Conservation (phyloP, 2,113 vertebrate species). For the Athene noctua region DNA sequence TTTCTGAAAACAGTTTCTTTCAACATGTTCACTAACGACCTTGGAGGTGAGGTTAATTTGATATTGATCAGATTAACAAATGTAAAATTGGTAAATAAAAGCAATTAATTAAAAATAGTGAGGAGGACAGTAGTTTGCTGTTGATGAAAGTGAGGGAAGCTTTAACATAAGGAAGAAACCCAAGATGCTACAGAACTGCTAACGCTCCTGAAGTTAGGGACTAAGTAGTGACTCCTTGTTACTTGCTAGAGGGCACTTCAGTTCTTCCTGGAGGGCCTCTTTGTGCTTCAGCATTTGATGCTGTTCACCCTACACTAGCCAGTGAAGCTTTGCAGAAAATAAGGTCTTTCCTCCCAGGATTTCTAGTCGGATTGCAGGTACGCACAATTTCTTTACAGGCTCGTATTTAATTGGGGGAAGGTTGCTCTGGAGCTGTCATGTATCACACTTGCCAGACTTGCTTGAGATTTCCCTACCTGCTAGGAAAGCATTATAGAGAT, state of each 20-base stretch:
- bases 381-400: background rate
- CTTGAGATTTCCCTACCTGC: background rate
- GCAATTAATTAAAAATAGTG: slow-evolving; percentile 59
- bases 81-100: slow-evolving; percentile 48
- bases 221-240: background rate
- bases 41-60: slow-evolving; percentile 67
- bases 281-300: background rate
- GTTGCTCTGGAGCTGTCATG: background rate
- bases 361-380: background rate
- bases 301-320: background rate
- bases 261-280: background rate
- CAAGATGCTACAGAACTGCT: background rate
- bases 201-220: background rate
- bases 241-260: background rate
- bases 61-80: slow-evolving; percentile 69
- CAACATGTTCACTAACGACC: slow-evolving; percentile 4
- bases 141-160: slow-evolving; percentile 37
- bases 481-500: background rate
- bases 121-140: background rate
- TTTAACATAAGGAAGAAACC: slow-evolving; percentile 30
- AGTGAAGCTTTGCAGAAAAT: background rate
- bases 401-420: background rate
- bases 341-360: background rate
- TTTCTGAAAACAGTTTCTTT: background rate
- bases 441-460: background rate